Evolutionary conservation across 2,113 vertebrate genomes (phyloP), one percentile per base, ranked within the genome.

Genomic region (Pampusana beccarii): DNA sequence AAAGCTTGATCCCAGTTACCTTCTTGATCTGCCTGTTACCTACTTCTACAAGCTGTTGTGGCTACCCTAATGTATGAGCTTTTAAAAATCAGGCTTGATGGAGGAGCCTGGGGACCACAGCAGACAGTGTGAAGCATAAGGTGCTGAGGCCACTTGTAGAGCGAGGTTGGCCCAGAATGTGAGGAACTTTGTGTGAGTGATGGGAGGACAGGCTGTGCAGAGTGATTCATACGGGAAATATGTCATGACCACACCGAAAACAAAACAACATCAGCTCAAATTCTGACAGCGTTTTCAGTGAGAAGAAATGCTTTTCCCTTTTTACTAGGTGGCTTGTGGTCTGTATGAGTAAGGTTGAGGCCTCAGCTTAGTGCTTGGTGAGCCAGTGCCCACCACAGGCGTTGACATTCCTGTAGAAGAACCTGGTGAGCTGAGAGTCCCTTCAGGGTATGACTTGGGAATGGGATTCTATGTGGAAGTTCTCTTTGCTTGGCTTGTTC

Each of bases 191-290:
- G 11, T 15, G 20, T 5, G 28, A 2, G 5, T 13, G 38, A 75
- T 21, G 36, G 75, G 80, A 88, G 56, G 29, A 80, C 58, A 61
- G 44, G 20, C 78, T 93, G 66, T 0, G 0, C 46, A 56, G 69
- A 29, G 16, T 86, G 80, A 96, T 78, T 91, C 93, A 86, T 48
- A 14, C 66, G 75, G 60, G 88, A 95, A 96, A 88, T 71, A 90
- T 81, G 53, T 65, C 38, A 36, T 34, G 64, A 70, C 75, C 81
- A 53, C 79, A 20, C 23, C 56, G 75, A 90, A 80, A 92, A 73
- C 42, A 95, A 92, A 95, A 33, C 31, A 86, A 24, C 44, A 58
- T 46, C 74, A 62, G 54, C 46, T 88, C 40, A 51, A 8, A 71
- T 80, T 80, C 85, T 92, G 40, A 38, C 36, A 19, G 67, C 18